Base-by-base conservation (phyloP, 2,888 invertebrate genomes). In the Orthosia incerta region DNA sequence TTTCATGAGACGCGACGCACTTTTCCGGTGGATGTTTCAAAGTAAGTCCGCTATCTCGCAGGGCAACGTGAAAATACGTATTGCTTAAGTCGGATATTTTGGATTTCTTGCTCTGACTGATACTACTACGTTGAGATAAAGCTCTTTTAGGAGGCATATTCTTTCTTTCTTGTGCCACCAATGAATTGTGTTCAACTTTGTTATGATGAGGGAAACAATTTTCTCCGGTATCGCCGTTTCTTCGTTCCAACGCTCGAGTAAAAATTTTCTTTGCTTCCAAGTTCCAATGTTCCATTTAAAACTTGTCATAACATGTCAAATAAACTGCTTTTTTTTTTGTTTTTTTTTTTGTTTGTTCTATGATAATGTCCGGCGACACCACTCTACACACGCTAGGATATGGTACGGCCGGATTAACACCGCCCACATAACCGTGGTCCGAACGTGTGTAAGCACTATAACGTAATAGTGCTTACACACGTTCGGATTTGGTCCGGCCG, bases 11-110 rank as follows among this genome's bases (percentile, higher is more conserved):
- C 60, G 90, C 88, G 74, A 91, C 73, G 76, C 93, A 93, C 74
- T 94, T 94, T 39, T 91, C 91, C 15, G 95, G 95, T 56, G 94
- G 93, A 68, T 88, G 80, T 71, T 93, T 93, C 67, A 96, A 78
- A 53, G 80, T 80, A 15, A 96, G 87, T 2, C 95, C 95, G 82
- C 94, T 93, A 74, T 95, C 93, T 79, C 88, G 82, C 45, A 96
- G 81, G 46, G 89, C 90, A 75, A 86, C 88, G 63, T 90, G 87
- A 4, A 95, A 88, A 79, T 94, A 94, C 70, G 82, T 71, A 59
- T 80, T 91, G 64, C 80, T 84, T 15, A 72, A 62, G 59, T 89
- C 86, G 2, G 73, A 69, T 50, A 78, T 84, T 87, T 89, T 94
- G 16, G 83, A 67, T 81, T 89, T 93, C 78, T 95, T 95, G 23